Percentiles rank a stretch among this genome's conserved stretches.
Conservation (phyloP, 2,888 invertebrate species). For the Hydropsyche betteni region DNA sequence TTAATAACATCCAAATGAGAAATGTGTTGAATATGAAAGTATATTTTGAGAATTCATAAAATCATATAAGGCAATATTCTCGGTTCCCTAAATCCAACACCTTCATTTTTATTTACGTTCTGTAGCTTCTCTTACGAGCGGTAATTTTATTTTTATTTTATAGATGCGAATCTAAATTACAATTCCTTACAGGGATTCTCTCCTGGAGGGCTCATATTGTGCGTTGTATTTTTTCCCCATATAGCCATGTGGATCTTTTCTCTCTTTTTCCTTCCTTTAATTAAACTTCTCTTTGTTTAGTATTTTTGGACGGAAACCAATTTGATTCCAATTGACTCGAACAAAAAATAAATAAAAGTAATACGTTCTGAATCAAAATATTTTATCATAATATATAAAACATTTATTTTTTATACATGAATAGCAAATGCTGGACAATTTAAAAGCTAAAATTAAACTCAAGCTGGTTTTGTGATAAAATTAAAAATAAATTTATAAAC, state of each 20-base stretch:
- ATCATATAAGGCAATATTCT: too few species aligned
- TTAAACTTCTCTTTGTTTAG: slow-evolving; percentile 30
- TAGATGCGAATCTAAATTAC: slow-evolving; percentile 26
- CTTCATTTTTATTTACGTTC: neutral
- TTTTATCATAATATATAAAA: neutral
- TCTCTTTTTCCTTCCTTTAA: slow-evolving; percentile 36
- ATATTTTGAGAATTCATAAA: too few species aligned
- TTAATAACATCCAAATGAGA: too few species aligned
- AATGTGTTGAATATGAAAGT: too few species aligned
- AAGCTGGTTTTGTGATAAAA: neutral
- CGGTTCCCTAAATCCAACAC: too few species aligned
- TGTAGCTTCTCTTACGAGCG: neutral
- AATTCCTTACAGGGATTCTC: neutral
- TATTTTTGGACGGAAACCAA: too few species aligned
- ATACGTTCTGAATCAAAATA: neutral
- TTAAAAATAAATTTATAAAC: too few species aligned
- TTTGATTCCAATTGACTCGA: too few species aligned
- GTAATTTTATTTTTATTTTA: slow-evolving; percentile 32
- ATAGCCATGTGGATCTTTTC: neutral
- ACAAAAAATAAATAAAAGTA: neutral
- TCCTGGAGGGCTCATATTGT: slow-evolving; percentile 1
- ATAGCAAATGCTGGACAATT: neutral
- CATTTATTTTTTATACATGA: neutral
- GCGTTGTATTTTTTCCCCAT: neutral
- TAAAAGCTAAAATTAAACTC: neutral